Conservation (phyloP, 2,113 vertebrate species). For the Nematolebias whitei region DNA sequence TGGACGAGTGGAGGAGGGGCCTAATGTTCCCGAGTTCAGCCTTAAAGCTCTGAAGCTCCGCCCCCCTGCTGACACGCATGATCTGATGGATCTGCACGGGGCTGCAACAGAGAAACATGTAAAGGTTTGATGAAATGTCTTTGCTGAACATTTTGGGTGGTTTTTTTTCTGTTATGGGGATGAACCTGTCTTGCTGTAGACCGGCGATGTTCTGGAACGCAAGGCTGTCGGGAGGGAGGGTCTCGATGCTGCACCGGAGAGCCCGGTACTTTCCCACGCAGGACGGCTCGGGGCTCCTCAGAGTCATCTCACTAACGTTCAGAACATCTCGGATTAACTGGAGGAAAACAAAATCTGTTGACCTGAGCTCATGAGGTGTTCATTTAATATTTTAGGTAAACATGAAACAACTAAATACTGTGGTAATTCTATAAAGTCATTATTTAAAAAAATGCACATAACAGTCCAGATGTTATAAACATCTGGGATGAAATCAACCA, state of each 20-base stretch:
- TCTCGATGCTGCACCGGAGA: constrained; percentile 85
- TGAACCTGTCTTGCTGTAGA: constrained; percentile 60
- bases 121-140: background rate
- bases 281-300: constrained; percentile 68
- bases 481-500: too few species aligned
- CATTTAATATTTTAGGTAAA: too few species aligned
- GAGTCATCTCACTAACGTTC: constrained; percentile 82
- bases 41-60: constrained; percentile 81
- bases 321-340: constrained; percentile 87
- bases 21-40: constrained; percentile 80
- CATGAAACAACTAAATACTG: too few species aligned
- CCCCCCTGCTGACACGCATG: constrained; percentile 77
- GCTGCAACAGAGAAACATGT: constrained; percentile 14
- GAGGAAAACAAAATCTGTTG: background rate
- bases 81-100: constrained; percentile 78
- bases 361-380: too few species aligned
- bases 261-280: constrained; percentile 85
- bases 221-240: constrained; percentile 61
- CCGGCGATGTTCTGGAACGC: constrained; percentile 77
- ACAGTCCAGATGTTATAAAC: too few species aligned
- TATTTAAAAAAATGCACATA: too few species aligned
- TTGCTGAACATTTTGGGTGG: background rate
- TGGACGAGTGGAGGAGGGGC: constrained; percentile 82
- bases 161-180: background rate
- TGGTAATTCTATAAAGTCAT: too few species aligned